Evolutionary conservation across 2,888 invertebrate species (phyloP).

Genomic region (Silvanus unidentatus): DNA sequence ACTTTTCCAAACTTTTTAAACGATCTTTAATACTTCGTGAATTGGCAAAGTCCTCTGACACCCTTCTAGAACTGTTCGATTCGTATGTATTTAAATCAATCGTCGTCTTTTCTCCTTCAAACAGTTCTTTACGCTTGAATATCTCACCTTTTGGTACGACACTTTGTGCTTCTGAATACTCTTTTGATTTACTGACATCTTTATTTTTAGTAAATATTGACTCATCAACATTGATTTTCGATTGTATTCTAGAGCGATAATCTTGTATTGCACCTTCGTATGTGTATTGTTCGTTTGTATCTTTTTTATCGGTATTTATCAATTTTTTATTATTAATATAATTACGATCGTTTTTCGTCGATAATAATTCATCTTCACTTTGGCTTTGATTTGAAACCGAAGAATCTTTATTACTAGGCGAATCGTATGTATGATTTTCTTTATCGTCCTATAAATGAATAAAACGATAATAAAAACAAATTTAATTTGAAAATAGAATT

Average conservation of each 20-base stretch:
- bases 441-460: slow-evolving; percentile 33
- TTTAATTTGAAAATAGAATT: neutral
- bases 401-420: slow-evolving; percentile 33
- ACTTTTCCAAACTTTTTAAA: slow-evolving; percentile 62
- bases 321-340: slow-evolving; percentile 48
- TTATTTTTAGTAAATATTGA: slow-evolving; percentile 32
- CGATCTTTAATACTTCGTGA: slow-evolving; percentile 69
- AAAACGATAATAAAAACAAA: slow-evolving; percentile 28
- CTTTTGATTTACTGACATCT: slow-evolving; percentile 33
- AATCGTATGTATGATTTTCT: slow-evolving; percentile 30
- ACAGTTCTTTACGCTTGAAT: slow-evolving; percentile 74
- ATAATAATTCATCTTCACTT: slow-evolving; percentile 35
- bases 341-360: slow-evolving; percentile 49
- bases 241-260: slow-evolving; percentile 71
- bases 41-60: slow-evolving; percentile 59
- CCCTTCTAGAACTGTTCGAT: slow-evolving; percentile 46
- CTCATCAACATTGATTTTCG: slow-evolving; percentile 40
- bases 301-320: slow-evolving; percentile 17
- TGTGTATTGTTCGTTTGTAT: slow-evolving; percentile 61
- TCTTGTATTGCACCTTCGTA: slow-evolving; percentile 84
- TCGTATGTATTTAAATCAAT: slow-evolving; percentile 45
- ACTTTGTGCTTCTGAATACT: slow-evolving; percentile 34
- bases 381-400: slow-evolving; percentile 39
- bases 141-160: slow-evolving; percentile 73
- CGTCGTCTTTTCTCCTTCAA: slow-evolving; percentile 62